Evolutionary conservation across 2,888 invertebrate species (phyloP).

Genomic region (Agrenia bidenticulata): DNA sequence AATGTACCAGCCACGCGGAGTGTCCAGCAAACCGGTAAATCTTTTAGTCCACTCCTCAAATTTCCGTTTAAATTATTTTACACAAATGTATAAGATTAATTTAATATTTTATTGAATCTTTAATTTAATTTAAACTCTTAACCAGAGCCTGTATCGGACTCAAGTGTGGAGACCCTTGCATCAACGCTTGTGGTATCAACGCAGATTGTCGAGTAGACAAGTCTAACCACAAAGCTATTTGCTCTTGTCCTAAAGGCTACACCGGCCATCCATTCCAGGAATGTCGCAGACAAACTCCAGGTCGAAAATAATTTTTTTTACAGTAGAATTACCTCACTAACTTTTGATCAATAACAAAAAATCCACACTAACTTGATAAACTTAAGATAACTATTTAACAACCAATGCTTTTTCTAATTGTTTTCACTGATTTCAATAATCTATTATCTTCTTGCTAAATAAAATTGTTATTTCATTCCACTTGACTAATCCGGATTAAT

Average conservation of each 20-base stretch:
- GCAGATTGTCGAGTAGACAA: conserved; percentile 65
- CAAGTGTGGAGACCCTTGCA: conserved; percentile 78
- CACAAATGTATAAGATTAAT: not conserved
- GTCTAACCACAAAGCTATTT: conserved; percentile 73
- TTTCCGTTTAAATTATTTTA: too few relatives aligned
- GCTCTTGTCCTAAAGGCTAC: conserved; percentile 81
- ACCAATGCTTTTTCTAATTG: not conserved
- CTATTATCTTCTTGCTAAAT: too few relatives aligned
- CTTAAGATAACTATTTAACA: not conserved
- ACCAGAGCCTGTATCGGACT: conserved; percentile 71
- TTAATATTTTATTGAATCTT: not conserved
- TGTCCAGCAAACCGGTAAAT: conserved; percentile 64
- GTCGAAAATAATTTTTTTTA: conserved; percentile 27
- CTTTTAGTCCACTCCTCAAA: too few relatives aligned
- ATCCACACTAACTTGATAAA: not conserved
- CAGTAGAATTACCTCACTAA: not conserved
- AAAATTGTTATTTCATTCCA: too few relatives aligned
- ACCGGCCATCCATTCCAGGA: conserved; percentile 81
- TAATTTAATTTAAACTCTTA: conserved; percentile 3
- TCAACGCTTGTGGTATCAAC: conserved; percentile 68
- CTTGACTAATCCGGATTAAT: too few relatives aligned
- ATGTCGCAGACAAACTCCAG: conserved; percentile 69
- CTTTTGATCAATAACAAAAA: too few relatives aligned
- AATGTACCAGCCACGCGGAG: conserved; percentile 76
- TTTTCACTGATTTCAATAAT: not conserved